These are phyloP conservation scores for Notothenia rossii DNA, from an alignment of 2,113 vertebrate genomes.

Conservation along the genomic window DNA sequence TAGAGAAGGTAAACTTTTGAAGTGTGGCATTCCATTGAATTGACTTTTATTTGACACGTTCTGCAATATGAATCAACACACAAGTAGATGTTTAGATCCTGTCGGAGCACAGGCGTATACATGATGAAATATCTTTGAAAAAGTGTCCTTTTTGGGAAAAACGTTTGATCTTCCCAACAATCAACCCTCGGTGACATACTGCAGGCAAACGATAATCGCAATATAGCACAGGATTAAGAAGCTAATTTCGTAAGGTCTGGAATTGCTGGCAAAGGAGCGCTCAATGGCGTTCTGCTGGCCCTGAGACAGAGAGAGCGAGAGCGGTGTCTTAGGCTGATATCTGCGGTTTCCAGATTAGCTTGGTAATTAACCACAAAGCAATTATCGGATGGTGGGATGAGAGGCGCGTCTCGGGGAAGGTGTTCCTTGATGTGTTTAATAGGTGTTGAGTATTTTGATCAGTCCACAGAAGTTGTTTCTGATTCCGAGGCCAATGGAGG, in stretches of 20 bases:
- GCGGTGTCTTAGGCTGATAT: conserved; percentile 73
- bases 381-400: conserved; percentile 83
- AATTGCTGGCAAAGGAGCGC: conserved; percentile 52
- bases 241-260: conserved; percentile 74
- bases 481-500: conserved; percentile 53
- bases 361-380: conserved; percentile 86
- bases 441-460: conserved; percentile 81
- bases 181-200: conserved; percentile 64
- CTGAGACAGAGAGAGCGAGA: conserved; percentile 60
- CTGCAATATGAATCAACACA: conserved; percentile 5
- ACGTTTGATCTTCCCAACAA: conserved; percentile 61
- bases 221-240: conserved; percentile 72
- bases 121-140: conserved; percentile 14
- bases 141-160: conserved; percentile 39
- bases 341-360: conserved; percentile 80
- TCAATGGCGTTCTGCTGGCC: conserved; percentile 61
- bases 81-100: conserved; percentile 2
- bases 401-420: conserved; percentile 75
- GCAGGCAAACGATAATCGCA: conserved; percentile 66
- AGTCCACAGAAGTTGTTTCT: conserved; percentile 71
- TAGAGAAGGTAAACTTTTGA: conserved; percentile 48
- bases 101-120: conserved; percentile 21
- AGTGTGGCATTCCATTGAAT: conserved; percentile 36
- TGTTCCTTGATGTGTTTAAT: conserved; percentile 79
- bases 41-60: conserved; percentile 55